Evolutionary conservation across 2,113 vertebrate genomes (phyloP).

Genomic region (Pteruthius melanotis): DNA sequence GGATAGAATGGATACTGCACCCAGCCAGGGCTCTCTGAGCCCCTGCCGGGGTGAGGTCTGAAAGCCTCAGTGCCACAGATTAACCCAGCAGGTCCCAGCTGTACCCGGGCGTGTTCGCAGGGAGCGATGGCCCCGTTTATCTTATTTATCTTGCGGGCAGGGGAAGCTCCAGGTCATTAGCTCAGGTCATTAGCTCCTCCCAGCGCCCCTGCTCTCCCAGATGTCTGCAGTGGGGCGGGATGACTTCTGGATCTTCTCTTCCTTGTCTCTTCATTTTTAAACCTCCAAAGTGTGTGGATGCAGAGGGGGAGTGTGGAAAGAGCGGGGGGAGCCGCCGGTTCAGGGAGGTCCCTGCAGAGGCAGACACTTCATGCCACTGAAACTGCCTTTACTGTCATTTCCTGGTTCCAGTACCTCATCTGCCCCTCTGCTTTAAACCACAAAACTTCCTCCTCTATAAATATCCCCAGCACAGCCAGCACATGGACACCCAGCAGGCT

Average conservation of each 20-base stretch:
- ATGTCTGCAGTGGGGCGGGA: background rate
- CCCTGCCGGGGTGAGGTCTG: background rate
- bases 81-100: no score
- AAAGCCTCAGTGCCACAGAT: background rate
- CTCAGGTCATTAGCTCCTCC: background rate
- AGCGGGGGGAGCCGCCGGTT: fast-evolving
- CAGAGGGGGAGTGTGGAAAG: background rate
- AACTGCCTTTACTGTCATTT: background rate
- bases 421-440: background rate
- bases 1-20: background rate
- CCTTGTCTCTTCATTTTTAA: background rate
- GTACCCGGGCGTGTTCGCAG: fast-evolving
- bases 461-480: fast-evolving
- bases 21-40: background rate
- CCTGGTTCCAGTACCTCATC: background rate
- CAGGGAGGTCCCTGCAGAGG: background rate
- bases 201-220: fast-evolving
- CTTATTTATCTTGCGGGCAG: fast-evolving
- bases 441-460: background rate
- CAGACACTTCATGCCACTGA: fast-evolving
- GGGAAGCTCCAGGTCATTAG: background rate
- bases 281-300: background rate
- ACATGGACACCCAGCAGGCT: fast-evolving
- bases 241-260: background rate
- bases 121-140: fast-evolving